phyloP scores from a whole-genome alignment of 2,113 vertebrate species.

The Chaetodon auriga region DNA sequence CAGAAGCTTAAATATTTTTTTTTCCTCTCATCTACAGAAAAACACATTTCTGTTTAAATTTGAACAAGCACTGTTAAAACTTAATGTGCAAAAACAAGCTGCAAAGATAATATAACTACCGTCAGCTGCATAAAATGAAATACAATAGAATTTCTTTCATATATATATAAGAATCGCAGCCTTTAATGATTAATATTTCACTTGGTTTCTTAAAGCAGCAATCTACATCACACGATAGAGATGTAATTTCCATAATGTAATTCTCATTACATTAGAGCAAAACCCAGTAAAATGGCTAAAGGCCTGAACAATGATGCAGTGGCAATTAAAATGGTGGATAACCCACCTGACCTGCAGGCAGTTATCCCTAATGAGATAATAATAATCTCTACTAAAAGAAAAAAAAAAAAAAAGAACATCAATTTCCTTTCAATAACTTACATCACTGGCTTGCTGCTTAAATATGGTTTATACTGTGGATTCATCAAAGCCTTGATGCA shows the following conservation, averaged over 20 bases:
- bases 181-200: conserved; percentile 27
- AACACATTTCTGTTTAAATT: neutral
- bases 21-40: neutral
- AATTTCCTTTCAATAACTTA: conserved; percentile 36
- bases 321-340: conserved; percentile 70
- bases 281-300: conserved; percentile 52
- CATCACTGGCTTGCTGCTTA: conserved; percentile 7
- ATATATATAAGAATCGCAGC: neutral
- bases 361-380: conserved; percentile 71
- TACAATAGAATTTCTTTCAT: conserved; percentile 2
- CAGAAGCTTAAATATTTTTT: neutral
- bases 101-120: neutral
- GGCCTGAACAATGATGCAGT: conserved; percentile 57
- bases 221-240: conserved; percentile 41
- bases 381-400: conserved; percentile 34
- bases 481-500: conserved; percentile 28
- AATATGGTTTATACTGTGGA: conserved; percentile 19
- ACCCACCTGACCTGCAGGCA: conserved; percentile 63
- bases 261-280: conserved; percentile 53
- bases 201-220: conserved; percentile 28
- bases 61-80: neutral
- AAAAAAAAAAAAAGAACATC: conserved; percentile 18
- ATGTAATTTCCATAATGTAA: conserved; percentile 52
- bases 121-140: neutral
- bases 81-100: conserved; percentile 2